A percentile compares a stretch with the other conserved stretches of the same genome.
Evolutionary conservation across 2,113 vertebrate species (phyloP).

Genomic region (Brienomyrus longianalis): DNA sequence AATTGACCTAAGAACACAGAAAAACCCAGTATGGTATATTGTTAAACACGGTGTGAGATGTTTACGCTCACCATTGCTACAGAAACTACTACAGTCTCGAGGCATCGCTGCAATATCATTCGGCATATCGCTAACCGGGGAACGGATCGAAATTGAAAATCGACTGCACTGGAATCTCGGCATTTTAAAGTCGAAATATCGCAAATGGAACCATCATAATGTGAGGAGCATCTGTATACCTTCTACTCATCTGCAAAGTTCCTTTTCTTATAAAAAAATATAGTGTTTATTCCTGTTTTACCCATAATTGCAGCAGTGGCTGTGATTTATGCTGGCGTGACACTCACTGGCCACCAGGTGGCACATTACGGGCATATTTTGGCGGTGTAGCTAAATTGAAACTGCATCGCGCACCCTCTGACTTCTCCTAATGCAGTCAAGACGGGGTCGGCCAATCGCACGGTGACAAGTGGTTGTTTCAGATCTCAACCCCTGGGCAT

Average conservation of each 20-base stretch:
- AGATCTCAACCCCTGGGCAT: neutral
- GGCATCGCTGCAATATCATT: neutral
- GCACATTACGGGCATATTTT: neutral
- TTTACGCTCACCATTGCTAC: neutral
- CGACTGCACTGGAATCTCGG: neutral
- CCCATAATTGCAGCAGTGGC: neutral
- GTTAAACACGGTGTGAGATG: neutral
- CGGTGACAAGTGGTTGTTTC: neutral
- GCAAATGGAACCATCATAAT: neutral
- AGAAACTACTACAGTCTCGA: too few relatives aligned
- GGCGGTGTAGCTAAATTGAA: neutral
- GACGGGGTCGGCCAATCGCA: neutral
- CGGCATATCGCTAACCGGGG: neutral
- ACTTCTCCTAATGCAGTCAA: neutral
- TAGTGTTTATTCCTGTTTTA: neutral
- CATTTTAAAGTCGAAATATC: neutral
- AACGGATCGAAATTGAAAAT: neutral
- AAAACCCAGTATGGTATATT: neutral
- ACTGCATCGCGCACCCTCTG: neutral
- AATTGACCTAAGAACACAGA: neutral
- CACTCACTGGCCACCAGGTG: slow-evolving; percentile 4
- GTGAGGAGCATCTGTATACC: neutral
- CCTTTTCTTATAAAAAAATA: neutral
- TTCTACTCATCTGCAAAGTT: neutral
- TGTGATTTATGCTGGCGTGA: neutral